Conservation (phyloP, 2,113 vertebrate genomes). For the Coregonus clupeaformis region DNA sequence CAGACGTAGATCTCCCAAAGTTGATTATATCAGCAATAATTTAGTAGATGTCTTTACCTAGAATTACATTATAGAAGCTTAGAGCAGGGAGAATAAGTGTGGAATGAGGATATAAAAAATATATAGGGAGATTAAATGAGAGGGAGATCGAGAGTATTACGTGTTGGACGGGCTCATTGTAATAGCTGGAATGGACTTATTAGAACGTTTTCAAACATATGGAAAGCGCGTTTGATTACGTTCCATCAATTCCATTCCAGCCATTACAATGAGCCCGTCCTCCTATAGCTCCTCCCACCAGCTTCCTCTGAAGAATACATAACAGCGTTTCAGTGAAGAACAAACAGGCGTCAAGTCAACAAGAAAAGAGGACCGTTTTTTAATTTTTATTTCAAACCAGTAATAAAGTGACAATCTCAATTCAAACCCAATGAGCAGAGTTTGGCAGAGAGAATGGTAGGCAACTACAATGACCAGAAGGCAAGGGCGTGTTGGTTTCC, state of each 20-base stretch:
- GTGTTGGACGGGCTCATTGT: too few relatives aligned
- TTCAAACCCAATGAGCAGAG: slow-evolving; percentile 47
- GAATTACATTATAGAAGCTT: slow-evolving; percentile 15
- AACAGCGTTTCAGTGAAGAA: too few relatives aligned
- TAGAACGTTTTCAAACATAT: too few relatives aligned
- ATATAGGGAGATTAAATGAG: slow-evolving; percentile 12
- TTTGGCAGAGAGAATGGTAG: slow-evolving; percentile 58
- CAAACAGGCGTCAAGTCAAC: neutral
- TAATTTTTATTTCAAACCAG: slow-evolving; percentile 69
- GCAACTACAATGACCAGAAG: slow-evolving; percentile 63
- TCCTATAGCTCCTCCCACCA: too few relatives aligned
- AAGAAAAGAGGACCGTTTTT: slow-evolving; percentile 49
- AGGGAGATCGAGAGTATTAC: neutral
- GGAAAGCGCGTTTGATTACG: too few relatives aligned
- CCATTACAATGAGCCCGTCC: too few relatives aligned
- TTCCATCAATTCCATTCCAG: too few relatives aligned
- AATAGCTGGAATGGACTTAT: too few relatives aligned
- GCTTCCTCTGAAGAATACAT: too few relatives aligned
- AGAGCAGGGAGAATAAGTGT: slow-evolving; percentile 13
- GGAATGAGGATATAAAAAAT: slow-evolving; percentile 23
- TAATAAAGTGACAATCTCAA: slow-evolving; percentile 62
- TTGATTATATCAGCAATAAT: slow-evolving; percentile 56
- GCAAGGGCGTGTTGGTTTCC: slow-evolving; percentile 46
- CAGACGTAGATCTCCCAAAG: slow-evolving; percentile 44
- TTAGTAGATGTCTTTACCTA: slow-evolving; percentile 44